Evolutionary conservation across 2,797 vertebrate species (phyloP), one percentile per base, ranked within the genome.

Genomic region (Coranthus polyacanthus): DNA sequence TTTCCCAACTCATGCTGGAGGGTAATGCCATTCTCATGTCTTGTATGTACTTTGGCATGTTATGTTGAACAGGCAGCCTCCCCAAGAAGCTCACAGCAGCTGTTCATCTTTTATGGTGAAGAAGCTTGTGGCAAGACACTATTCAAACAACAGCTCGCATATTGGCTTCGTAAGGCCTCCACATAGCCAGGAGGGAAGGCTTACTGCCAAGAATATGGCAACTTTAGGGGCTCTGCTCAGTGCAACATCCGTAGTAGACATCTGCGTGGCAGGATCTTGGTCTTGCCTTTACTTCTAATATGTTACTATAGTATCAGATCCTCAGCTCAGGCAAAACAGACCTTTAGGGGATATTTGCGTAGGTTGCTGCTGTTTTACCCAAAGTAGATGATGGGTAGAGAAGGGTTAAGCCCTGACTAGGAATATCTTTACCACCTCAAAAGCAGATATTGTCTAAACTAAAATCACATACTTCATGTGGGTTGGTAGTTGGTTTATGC

Each of bases 81-180:
- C 59, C 61, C 6, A 42, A 70, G 65, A 80, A 22, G 32, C 64
- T 81, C 29, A 12, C 38, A 58, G 52, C 78, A 86, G 79, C 74
- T 87, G 73, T 42, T 82, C 0, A 1, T 68, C 56, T 71, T 67
- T 65, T 58, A 68, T 46, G 57, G 17, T 37, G 46, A 46, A 51
- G 52, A 57, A 66, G 42, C 54, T 78, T 12, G 39, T 67, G 52
- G 49, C 29, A 54, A 44, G 32, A 66, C 46, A 21, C 68, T 56
- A 22, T 45, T 56, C 64, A 82, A 79, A 83, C 76, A 74, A 49
- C 61, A 70, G 66, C 59, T 65, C 8, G n/a, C 17, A 44, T 2
- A 1, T 3, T 43, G 45, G 54, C 34, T 39, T 32, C 2, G 16
- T 61, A 56, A 21, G 26, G 24, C 24, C 21, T 65, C 68, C 24